Evolutionary conservation across 1,140 invertebrate genomes (phyloP), one percentile per base, ranked within the genome.

Genomic region (Procambarus clarkii): DNA sequence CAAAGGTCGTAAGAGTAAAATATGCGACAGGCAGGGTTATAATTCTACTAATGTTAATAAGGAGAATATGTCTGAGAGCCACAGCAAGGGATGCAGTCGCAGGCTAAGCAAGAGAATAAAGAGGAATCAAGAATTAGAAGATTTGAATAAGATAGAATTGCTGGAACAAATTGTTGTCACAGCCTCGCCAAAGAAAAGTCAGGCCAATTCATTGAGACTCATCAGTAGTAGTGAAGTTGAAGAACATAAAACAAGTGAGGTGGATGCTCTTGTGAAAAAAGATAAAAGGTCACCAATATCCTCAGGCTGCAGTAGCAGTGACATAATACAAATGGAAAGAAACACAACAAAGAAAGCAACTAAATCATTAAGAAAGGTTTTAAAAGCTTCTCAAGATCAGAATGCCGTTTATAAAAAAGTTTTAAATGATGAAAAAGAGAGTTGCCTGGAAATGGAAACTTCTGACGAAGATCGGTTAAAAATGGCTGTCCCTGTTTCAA

Each of bases 81-180:
- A 13, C 34, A 15, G 7, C 2, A 79, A 79, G 48, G 71, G 13
- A 18, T 78, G 77, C n/a, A 64, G 11, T 54, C 44, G 46, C 48
- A 60, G 50, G 24, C 3, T 7, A 5, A 78, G 76, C 4, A 87
- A 87, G 71, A 64, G 34, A 76, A 44, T 54, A 24, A 34, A 9
- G 48, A 87, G 44, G 48, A 87, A 46, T 11, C 50, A 50, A 24
- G 77, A 60, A 34, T 8, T 87, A 60, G 85, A 87, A 58, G 85
- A 87, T 45, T 46, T 87, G 50, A 78, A 87, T 79, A 87, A 87
- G 85, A 87, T 87, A 21, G 85, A 87, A 79, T 15, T 87, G 21
- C 34, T 87, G 8, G 85, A 87, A 18, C 85, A 87, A 21, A 87
- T 87, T 79, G 7, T 54, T 9, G 44, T 78, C 24, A 15, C 85